phyloP scores from a whole-genome alignment of 2,888 invertebrate genomes.

The Torymus aiolomorphi region DNA sequence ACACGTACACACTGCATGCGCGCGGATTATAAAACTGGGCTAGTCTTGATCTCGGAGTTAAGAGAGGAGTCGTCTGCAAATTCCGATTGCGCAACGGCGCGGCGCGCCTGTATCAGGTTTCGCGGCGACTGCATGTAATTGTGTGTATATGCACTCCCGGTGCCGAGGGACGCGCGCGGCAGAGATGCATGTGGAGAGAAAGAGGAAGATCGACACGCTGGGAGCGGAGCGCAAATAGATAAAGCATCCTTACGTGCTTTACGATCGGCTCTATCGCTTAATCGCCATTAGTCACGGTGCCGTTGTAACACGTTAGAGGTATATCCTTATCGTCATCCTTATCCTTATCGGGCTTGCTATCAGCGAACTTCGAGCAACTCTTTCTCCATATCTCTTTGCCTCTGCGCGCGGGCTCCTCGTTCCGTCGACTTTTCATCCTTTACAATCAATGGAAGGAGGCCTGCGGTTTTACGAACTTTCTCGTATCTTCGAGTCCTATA shows the following conservation, averaged over 20 bases:
- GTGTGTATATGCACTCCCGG: neutral
- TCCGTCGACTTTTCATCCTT: conserved; percentile 17
- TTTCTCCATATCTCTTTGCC: neutral
- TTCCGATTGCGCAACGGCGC: conserved; percentile 45
- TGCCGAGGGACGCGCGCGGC: too few relatives aligned
- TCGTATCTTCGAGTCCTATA: neutral
- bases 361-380: conserved; percentile 64
- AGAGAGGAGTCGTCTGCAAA: conserved; percentile 34
- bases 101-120: conserved; percentile 28
- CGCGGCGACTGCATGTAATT: conserved; percentile 7
- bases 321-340: conserved; percentile 63
- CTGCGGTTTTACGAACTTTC: neutral
- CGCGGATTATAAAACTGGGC: conserved; percentile 33
- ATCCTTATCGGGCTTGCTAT: conserved; percentile 69
- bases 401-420: neutral
- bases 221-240: conserved; percentile 61
- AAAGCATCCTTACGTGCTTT: conserved; percentile 67
- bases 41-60: conserved; percentile 27
- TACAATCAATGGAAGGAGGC: neutral
- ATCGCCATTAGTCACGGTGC: conserved; percentile 72
- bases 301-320: conserved; percentile 63
- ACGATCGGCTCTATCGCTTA: conserved; percentile 69
- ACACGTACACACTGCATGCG: neutral
- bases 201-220: neutral
- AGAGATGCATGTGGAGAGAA: neutral